phyloP scores from a whole-genome alignment of 2,113 vertebrate species.

The Glaucomys volans region DNA sequence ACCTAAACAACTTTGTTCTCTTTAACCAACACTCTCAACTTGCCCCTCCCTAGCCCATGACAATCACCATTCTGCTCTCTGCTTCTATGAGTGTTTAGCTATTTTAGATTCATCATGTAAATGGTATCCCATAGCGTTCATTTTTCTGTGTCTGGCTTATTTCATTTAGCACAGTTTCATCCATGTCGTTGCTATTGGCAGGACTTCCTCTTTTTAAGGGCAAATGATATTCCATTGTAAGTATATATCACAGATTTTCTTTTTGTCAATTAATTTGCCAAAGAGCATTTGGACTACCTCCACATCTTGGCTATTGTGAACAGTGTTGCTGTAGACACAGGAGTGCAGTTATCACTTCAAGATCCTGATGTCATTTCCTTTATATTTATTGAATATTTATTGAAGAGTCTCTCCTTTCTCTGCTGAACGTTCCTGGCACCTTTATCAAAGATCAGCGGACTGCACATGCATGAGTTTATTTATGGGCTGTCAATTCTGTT shows the following conservation, averaged over 20 bases:
- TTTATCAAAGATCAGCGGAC: background rate
- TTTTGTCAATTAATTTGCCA: background rate
- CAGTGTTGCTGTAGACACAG: background rate
- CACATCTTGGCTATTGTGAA: background rate
- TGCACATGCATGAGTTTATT: background rate
- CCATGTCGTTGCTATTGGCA: background rate
- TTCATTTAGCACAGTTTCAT: background rate
- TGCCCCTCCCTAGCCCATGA: background rate
- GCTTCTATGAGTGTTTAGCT: background rate
- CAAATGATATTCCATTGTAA: background rate
- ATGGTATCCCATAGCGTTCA: background rate
- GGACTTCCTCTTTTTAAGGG: background rate
- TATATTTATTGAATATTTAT: too few species aligned
- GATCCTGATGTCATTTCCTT: background rate
- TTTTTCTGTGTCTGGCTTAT: background rate
- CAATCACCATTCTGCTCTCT: background rate
- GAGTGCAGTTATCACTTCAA: background rate
- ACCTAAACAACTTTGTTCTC: background rate
- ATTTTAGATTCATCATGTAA: background rate
- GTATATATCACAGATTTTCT: background rate
- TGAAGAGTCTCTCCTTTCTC: background rate
- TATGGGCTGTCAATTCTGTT: background rate
- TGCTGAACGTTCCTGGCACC: background rate
- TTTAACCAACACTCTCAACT: background rate
- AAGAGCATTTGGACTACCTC: background rate